phyloP scores from a whole-genome alignment of 2,888 invertebrate genomes.

The Tipula helvola region DNA sequence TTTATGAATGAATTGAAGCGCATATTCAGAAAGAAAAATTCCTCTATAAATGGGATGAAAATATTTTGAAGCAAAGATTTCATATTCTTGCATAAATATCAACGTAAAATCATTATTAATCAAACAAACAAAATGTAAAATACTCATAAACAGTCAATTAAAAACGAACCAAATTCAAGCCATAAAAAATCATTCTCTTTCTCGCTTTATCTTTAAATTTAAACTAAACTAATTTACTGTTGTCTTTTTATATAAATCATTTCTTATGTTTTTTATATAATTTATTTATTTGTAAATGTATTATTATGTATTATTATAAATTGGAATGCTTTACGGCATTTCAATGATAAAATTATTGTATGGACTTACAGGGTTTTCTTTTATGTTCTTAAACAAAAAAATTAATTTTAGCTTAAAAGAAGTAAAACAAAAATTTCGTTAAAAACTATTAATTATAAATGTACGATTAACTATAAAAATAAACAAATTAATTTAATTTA shows the following conservation, averaged over 20 bases:
- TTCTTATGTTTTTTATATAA: neutral
- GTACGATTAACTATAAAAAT: neutral
- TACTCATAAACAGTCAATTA: neutral
- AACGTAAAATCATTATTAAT: too few relatives aligned
- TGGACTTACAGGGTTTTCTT: constrained; percentile 4
- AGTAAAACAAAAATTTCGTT: neutral
- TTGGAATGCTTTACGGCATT: neutral
- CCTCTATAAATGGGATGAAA: too few relatives aligned
- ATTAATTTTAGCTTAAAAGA: neutral
- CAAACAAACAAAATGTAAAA: neutral
- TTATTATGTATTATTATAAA: neutral
- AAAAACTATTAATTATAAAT: neutral
- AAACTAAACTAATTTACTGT: neutral
- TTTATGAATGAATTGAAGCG: too few relatives aligned
- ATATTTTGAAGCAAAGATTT: too few relatives aligned
- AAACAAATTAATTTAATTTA: neutral
- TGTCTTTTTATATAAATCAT: neutral
- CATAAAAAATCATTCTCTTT: neutral
- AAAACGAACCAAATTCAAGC: neutral
- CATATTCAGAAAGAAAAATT: too few relatives aligned
- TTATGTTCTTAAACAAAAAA: neutral
- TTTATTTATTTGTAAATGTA: neutral
- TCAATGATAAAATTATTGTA: neutral
- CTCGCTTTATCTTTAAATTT: neutral
- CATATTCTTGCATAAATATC: too few relatives aligned